phyloP scores from a whole-genome alignment of 2,888 invertebrate genomes.

The Eupithecia inturbata region DNA sequence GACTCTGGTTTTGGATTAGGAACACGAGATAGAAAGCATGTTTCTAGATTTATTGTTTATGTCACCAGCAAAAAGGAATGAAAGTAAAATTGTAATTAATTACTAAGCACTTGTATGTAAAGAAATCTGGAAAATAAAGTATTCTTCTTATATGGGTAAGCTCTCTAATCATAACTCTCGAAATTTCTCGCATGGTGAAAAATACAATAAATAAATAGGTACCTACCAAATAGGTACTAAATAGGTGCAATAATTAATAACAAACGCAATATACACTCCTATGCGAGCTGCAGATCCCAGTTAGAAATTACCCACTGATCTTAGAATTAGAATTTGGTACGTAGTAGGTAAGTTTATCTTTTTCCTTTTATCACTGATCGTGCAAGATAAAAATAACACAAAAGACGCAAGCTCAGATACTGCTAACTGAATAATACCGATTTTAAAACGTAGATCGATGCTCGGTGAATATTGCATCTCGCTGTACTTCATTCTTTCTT shows the following conservation, averaged over 20 bases:
- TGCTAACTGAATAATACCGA: not conserved
- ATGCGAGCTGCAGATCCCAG: not conserved
- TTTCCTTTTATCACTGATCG: not conserved
- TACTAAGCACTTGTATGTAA: not conserved
- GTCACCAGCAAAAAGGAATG: constrained; percentile 3
- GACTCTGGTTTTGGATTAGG: constrained; percentile 30
- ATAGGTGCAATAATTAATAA: no score
- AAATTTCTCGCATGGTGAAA: not conserved
- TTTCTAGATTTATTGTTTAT: constrained; percentile 23
- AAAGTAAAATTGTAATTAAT: not conserved
- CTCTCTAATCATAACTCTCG: not conserved
- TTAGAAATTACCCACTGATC: no score
- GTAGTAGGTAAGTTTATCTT: not conserved
- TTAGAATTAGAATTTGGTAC: no score
- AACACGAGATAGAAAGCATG: constrained; percentile 32
- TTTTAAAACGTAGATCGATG: not conserved
- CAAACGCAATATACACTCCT: no score
- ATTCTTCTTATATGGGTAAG: not conserved
- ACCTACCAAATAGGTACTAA: not conserved
- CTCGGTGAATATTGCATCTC: not conserved
- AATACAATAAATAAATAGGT: not conserved
- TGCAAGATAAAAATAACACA: not conserved
- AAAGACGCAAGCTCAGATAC: not conserved
- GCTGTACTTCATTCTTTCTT: not conserved
- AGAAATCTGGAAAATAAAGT: not conserved